phyloP scores from a whole-genome alignment of 2,797 vertebrate genomes.

The Pipistrellus pipistrellus region DNA sequence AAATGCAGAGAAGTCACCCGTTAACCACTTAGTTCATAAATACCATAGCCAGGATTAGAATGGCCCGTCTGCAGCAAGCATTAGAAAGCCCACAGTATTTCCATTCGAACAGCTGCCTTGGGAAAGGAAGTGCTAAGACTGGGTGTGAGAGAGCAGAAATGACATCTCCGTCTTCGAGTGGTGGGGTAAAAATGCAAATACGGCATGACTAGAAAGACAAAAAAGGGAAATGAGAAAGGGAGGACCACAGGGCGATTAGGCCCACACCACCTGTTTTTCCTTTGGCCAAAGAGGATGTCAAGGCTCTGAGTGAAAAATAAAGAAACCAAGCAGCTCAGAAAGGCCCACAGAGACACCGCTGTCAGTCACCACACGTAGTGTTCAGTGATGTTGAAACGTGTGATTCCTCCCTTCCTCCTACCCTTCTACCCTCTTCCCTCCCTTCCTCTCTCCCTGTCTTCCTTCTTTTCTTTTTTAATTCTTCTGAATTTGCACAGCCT shows the following conservation, averaged over 20 bases:
- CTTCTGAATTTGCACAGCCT: not conserved
- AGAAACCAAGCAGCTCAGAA: not conserved
- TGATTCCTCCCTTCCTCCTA: not conserved
- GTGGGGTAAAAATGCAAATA: conserved; percentile 80
- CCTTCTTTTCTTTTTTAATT: not conserved
- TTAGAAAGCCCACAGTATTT: conserved; percentile 81
- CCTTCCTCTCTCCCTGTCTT: not conserved
- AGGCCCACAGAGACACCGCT: not conserved
- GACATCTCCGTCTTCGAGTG: conserved; percentile 79
- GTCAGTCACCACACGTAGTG: fast-evolving
- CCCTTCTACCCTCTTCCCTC: not conserved
- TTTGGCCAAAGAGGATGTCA: conserved; percentile 13
- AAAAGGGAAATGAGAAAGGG: conserved; percentile 81
- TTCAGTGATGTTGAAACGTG: not conserved
- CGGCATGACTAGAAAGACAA: conserved; percentile 81
- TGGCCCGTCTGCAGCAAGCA: conserved; percentile 32
- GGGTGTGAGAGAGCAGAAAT: conserved; percentile 72
- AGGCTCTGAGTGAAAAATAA: conserved; percentile 51
- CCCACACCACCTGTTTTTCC: conserved; percentile 72
- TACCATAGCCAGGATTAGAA: conserved; percentile 79
- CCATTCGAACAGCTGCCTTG: conserved; percentile 77
- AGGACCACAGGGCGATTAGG: conserved; percentile 19
- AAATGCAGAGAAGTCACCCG: conserved; percentile 68
- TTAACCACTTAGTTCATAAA: conserved; percentile 59
- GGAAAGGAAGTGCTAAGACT: conserved; percentile 68